Percentiles rank a stretch among this genome's conserved stretches.
These are phyloP conservation scores for Taurulus bubalis DNA, from an alignment of 2,113 vertebrate genomes.

Conservation along the genomic window DNA sequence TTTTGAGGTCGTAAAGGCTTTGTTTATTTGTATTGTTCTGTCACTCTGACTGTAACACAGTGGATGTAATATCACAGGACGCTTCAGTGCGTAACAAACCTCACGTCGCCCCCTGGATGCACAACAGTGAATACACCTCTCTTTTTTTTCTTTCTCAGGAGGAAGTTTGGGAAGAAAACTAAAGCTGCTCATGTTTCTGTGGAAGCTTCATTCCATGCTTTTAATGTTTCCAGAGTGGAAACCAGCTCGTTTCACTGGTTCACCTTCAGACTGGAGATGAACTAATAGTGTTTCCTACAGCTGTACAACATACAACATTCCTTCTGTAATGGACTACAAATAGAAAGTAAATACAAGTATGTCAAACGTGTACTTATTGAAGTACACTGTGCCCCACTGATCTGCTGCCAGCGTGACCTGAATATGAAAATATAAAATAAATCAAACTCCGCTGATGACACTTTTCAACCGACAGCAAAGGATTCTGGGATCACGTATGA, in stretches of 20 bases:
- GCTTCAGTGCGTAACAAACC: background rate
- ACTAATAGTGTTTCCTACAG: background rate
- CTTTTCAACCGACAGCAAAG: background rate
- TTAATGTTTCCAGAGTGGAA: background rate
- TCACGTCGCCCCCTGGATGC: conserved; percentile 30
- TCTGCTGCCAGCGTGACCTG: background rate
- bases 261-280: background rate
- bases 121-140: background rate
- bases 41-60: background rate
- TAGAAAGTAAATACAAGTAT: background rate
- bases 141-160: background rate
- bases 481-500: background rate
- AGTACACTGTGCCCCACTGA: background rate
- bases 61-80: background rate
- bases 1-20: background rate
- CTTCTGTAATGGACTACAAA: background rate
- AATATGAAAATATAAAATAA: background rate
- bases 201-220: background rate
- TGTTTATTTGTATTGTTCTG: background rate
- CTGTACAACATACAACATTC: background rate
- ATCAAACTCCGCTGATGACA: background rate
- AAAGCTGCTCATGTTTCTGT: background rate
- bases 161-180: background rate
- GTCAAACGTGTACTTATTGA: too few relatives aligned
- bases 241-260: background rate